These are phyloP conservation scores for Drosophila greeni DNA, from an alignment of 2,888 invertebrate species.

Conservation along the genomic window DNA sequence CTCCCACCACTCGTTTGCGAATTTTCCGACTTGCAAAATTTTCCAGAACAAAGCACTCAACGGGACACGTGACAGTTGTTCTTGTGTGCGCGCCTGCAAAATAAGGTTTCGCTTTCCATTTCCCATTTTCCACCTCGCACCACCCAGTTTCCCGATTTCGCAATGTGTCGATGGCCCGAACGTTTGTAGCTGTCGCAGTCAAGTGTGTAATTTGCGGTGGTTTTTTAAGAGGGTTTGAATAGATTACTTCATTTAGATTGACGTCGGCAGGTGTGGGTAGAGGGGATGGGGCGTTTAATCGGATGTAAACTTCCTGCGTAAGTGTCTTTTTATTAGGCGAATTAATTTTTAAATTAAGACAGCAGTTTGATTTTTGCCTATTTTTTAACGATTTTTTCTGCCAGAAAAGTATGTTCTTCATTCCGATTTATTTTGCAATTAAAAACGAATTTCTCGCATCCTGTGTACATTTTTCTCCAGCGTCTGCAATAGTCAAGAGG, in stretches of 20 bases:
- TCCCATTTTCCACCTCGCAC: slow-evolving; percentile 53
- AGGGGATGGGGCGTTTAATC: not conserved
- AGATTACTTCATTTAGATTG: slow-evolving; percentile 50
- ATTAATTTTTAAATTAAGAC: slow-evolving; percentile 4
- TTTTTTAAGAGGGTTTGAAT: slow-evolving; percentile 28
- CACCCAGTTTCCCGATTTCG: slow-evolving; percentile 38
- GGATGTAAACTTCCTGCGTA: slow-evolving; percentile 9
- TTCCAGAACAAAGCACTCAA: slow-evolving; percentile 49
- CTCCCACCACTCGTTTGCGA: slow-evolving; percentile 43
- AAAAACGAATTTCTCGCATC: slow-evolving; percentile 66
- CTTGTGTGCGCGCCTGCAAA: slow-evolving; percentile 36
- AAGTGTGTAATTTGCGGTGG: slow-evolving; percentile 69
- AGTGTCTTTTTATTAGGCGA: slow-evolving; percentile 6
- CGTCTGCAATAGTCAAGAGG: slow-evolving; percentile 35
- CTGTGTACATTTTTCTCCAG: slow-evolving; percentile 45
- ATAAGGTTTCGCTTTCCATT: slow-evolving; percentile 57
- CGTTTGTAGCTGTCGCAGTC: slow-evolving; percentile 55
- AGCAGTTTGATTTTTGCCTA: not conserved
- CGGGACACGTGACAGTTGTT: slow-evolving; percentile 71
- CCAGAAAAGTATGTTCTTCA: slow-evolving; percentile 2
- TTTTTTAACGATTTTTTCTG: not conserved
- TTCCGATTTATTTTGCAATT: slow-evolving; percentile 67
- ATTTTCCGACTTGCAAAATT: slow-evolving; percentile 62
- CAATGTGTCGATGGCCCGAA: slow-evolving; percentile 43
- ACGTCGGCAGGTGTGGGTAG: slow-evolving; percentile 4